phyloP scores from a whole-genome alignment of 2,797 vertebrate genomes.

The Gobionotothen gibberifrons region DNA sequence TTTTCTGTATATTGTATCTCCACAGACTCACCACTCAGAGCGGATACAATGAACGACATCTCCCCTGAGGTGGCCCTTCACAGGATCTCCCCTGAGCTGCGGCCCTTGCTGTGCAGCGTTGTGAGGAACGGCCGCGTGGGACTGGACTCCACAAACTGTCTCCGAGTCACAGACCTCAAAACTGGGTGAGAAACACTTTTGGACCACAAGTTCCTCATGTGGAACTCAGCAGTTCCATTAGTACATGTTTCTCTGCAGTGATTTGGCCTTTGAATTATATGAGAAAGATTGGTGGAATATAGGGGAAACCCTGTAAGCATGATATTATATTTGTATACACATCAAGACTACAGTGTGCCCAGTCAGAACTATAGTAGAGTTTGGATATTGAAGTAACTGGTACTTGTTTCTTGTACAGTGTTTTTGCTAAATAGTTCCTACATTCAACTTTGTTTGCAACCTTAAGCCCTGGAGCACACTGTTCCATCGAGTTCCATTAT shows the following conservation, averaged over 20 bases:
- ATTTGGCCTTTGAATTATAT: neutral
- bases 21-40: conserved; percentile 27
- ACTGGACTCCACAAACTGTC: conserved; percentile 94
- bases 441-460: too few species aligned
- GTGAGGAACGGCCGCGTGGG: conserved; percentile 96
- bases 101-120: conserved; percentile 92
- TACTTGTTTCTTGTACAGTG: neutral
- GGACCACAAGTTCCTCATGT: too few species aligned
- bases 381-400: too few species aligned
- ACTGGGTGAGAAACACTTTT: conserved; percentile 87
- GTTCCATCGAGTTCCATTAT: too few species aligned
- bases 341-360: neutral
- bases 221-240: neutral
- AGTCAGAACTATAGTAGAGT: neutral
- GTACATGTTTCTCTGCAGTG: neutral
- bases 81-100: conserved; percentile 92
- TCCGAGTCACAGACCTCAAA: conserved; percentile 97
- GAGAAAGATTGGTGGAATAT: neutral
- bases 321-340: neutral
- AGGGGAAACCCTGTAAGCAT: neutral
- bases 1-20: neutral
- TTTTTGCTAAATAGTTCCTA: neutral
- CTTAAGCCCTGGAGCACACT: too few species aligned
- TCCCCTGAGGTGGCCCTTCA: conserved; percentile 96
- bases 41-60: conserved; percentile 86